Conservation (phyloP, 2,797 vertebrate species). For the Cheirogaleus major region DNA sequence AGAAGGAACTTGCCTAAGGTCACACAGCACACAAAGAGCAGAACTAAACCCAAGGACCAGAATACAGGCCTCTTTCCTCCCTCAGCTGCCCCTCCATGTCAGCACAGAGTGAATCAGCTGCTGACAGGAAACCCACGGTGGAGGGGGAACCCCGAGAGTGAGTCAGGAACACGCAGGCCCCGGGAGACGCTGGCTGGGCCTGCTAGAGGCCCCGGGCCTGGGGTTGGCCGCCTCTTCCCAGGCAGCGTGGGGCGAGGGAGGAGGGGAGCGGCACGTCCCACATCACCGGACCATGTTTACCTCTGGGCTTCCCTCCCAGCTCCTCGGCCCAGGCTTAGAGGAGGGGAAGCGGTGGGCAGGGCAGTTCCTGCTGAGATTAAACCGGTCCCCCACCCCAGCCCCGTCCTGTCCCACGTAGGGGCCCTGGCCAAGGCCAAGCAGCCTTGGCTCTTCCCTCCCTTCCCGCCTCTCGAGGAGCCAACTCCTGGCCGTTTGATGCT, state of each 20-base stretch:
- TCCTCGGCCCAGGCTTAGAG: neutral
- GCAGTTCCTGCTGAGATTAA: constrained; percentile 48
- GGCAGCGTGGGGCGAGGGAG: accelerated
- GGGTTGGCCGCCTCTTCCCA: neutral
- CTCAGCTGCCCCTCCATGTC: neutral
- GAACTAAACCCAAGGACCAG: neutral
- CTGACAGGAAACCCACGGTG: constrained; percentile 34
- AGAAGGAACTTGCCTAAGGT: neutral
- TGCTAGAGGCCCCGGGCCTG: neutral
- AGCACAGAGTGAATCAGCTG: constrained; percentile 42
- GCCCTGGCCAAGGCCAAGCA: neutral
- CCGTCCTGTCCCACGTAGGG: neutral
- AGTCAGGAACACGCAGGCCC: neutral
- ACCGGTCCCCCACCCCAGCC: neutral
- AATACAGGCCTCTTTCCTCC: neutral
- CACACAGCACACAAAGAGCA: neutral
- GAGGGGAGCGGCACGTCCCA: neutral
- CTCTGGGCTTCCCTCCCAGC: constrained; percentile 53
- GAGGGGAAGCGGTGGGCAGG: neutral
- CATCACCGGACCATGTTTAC: neutral
- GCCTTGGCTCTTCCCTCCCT: neutral
- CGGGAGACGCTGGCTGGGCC: neutral
- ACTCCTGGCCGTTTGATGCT: constrained; percentile 9
- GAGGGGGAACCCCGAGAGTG: constrained; percentile 26
- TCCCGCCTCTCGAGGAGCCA: neutral